These are phyloP conservation scores for Hyperopisus bebe DNA, from an alignment of 2,113 vertebrate species.

Conservation along the genomic window DNA sequence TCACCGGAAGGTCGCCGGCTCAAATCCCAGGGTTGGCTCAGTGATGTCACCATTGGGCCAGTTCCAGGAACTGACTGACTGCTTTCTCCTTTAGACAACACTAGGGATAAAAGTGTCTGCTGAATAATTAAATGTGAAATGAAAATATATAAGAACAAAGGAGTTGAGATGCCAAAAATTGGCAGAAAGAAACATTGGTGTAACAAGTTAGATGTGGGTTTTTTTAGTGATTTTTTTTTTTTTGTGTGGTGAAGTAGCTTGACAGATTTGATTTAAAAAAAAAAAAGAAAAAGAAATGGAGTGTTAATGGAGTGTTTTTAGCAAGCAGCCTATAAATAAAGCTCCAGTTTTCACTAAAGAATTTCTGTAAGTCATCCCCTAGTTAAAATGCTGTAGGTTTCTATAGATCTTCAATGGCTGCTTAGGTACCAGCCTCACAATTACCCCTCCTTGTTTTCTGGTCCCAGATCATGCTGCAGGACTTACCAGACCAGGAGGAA, in stretches of 20 bases:
- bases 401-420: neutral
- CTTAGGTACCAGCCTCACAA: neutral
- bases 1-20: neutral
- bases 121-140: neutral
- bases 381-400: neutral
- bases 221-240: neutral
- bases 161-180: neutral
- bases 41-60: neutral
- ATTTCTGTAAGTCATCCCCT: neutral
- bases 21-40: neutral
- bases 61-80: neutral
- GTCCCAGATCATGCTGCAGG: conserved; percentile 78
- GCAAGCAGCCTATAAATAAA: neutral
- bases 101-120: neutral
- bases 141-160: neutral
- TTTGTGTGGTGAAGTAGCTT: neutral
- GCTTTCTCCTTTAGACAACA: neutral
- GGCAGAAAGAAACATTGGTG: neutral
- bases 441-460: neutral
- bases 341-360: neutral
- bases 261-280: neutral
- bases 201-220: neutral
- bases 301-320: neutral
- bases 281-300: no score
- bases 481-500: conserved; percentile 78